Evolutionary conservation across 2,113 vertebrate genomes (phyloP), one percentile per base, ranked within the genome.

Genomic region (Cebidichthys violaceus): DNA sequence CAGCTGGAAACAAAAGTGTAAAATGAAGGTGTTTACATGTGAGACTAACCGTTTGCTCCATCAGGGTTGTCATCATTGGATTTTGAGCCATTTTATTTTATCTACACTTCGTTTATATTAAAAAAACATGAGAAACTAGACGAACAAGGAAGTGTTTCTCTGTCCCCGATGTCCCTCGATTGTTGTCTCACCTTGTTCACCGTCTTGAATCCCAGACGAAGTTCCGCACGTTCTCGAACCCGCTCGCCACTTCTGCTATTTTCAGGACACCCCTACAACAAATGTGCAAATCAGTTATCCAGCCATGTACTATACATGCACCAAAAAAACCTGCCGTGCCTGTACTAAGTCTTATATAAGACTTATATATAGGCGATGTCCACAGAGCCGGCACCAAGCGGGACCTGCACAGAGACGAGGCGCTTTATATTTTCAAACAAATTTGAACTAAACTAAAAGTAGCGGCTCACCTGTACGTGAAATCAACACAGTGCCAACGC

Each of bases 181-280:
- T 76, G 2, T 62, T 45, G 35, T n/a, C 61, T 90, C 86, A 99
- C 98, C 97, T 97, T 98, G 60, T 91, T 94, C 65, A 92, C 50
- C 4, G 95, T 70, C 84, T 92, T 97, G 93, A 99, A 99, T 70
- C 98, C 98, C 61, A 99, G 92, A 61, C 0, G 73, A 99, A 99
- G 75, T 52, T 86, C 2, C 86, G 89, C 29, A 93, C 82, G 61
- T 97, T 95, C 50, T 96, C 95, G 22, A 99, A 99, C 66, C 98
- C 95, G 66, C 98, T 99, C 39, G 97, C 96, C 60, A 99, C 97
- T 84, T 99, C 98, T 0, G 97, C 97, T 67, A 99, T 95, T 94
- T 98, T 95, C 73, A 99, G 93, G 7, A 96, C 88, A 13, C 97
- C 98, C 73, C 98, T 99, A 73, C 0, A 37, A 90, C 39, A 60